Evolutionary conservation across 2,797 vertebrate genomes (phyloP), one percentile per base, ranked within the genome.

Genomic region (Cryptoblepharus egeriae): DNA sequence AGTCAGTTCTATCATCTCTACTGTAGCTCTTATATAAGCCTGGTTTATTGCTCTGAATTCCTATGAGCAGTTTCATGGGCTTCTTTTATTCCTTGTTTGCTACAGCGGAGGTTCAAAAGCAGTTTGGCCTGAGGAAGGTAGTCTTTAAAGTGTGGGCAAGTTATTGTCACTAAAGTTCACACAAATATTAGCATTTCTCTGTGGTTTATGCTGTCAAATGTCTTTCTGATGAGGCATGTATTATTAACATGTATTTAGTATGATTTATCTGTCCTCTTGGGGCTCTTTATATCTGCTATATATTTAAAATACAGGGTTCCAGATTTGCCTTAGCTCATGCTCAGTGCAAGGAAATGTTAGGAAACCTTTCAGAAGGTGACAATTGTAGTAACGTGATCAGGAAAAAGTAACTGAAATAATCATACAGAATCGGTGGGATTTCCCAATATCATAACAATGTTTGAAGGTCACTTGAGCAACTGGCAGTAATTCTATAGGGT

Each of bases 401-500:
- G n/a, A n/a, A 79, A 60, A 52, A 61, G 80, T 4, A 5, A 32
- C 60, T 28, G 24, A 75, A 49, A 60, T 81, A 85, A 55, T 75
- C 37, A 82, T 78, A 35, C 12, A 26, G 52, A 28, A 30, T 15
- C 3, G 1, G 1, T 0, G 52, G 77, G 70, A 78, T 82, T 60
- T 82, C 37, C 37, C 15, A 0, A 0, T 0, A 0, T 30, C 55
- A 68, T 45, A 49, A 0, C 0, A 15, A 45, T n/a, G 6, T 60
- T 80, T 71, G 87, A 86, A 88, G 75, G 87, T 88, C 83, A 77
- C n/a, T 75, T 65, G 24, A 63, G 80, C 81, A 84, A 71, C 20
- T 37, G 13, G 32, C 74, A 77, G 67, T 57, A 55, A 0, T 24
- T 77, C 60, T 49, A 0, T 0, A 22, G 83, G 26, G 35, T 61